phyloP scores from a whole-genome alignment of 2,113 vertebrate species.

The Passer montanus region DNA sequence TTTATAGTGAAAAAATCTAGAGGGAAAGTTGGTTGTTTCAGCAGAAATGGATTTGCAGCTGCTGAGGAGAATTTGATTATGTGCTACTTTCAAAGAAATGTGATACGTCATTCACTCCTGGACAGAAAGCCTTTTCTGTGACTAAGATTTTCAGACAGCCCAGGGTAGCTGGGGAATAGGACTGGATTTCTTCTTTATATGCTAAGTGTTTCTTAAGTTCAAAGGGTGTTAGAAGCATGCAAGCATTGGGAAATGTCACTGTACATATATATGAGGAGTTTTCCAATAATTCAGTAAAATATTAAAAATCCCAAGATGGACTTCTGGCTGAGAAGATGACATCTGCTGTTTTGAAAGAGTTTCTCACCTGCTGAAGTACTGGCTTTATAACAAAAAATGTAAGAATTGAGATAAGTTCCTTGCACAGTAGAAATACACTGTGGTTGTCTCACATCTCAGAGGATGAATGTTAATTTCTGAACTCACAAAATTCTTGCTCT shows the following conservation, averaged over 20 bases:
- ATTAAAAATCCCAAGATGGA: neutral
- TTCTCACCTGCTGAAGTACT: neutral
- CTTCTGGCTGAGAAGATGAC: neutral
- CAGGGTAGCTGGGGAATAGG: neutral
- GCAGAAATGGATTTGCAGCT: constrained; percentile 22
- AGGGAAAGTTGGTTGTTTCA: neutral
- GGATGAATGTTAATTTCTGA: neutral
- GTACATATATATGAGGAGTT: neutral
- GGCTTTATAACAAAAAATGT: neutral
- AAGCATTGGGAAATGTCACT: neutral
- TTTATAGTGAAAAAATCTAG: neutral
- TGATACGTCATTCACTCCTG: neutral
- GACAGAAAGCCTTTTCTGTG: neutral
- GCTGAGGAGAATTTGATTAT: neutral
- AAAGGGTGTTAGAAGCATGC: neutral
- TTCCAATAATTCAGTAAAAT: neutral
- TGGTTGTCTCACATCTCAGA: neutral
- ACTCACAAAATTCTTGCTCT: neutral
- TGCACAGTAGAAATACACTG: neutral
- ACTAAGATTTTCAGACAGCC: neutral
- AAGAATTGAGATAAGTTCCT: neutral
- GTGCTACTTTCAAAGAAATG: neutral
- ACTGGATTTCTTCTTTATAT: neutral
- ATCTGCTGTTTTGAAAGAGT: neutral
- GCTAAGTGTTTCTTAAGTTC: neutral